Evolutionary conservation across 30 jellyfish, hydroid and myxozoan genomes (phyloP), one percentile per base, ranked within the genome.

Genomic region (Morbakka virulenta): DNA sequence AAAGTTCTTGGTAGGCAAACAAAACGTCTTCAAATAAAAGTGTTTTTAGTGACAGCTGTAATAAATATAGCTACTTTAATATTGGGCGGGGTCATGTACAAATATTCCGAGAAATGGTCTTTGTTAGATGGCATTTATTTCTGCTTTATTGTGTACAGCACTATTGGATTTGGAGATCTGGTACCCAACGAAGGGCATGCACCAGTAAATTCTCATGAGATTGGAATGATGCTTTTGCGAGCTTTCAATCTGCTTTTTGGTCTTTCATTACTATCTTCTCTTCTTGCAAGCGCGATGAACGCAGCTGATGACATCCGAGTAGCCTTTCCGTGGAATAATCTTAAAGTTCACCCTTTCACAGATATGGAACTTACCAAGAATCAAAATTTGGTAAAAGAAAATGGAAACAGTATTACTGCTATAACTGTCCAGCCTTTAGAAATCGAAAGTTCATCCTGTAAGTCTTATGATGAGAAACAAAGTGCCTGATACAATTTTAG

Each of bases 111-210:
- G 51, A 64, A 73, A 0, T 83, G 94, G 94, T 24, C 94, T 13
- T 83, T 32, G 22, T 14, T 72, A 11, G 94, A 83, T 32, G 73
- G 94, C 3, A 80, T 83, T 4, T 83, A 83, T 62, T 83, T 69
- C 48, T 83, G 94, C 50, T 83, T 83, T 50, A 83, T 83, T 20
- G 94, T 83, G 14, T 83, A 83, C 25, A 69, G 86, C 2, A 83
- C 94, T 0, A 83, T 83, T 12, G 94, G 94, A 30, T 83, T 83
- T 33, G 94, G 94, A 63, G 94, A 83, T 52, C 72, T 83, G 76
- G 94, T 83, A 28, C 94, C 94, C 28, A 74, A 66, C 48, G 94
- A 83, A 35, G 94, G 94, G 33, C 94, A 83, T 32, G 41, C 72
- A 49, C 65, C 66, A 22, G 75, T 78, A 24, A n/a, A 73, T 12